These are phyloP conservation scores for Rana temporaria DNA, from an alignment of 2,113 vertebrate genomes.

Conservation along the genomic window DNA sequence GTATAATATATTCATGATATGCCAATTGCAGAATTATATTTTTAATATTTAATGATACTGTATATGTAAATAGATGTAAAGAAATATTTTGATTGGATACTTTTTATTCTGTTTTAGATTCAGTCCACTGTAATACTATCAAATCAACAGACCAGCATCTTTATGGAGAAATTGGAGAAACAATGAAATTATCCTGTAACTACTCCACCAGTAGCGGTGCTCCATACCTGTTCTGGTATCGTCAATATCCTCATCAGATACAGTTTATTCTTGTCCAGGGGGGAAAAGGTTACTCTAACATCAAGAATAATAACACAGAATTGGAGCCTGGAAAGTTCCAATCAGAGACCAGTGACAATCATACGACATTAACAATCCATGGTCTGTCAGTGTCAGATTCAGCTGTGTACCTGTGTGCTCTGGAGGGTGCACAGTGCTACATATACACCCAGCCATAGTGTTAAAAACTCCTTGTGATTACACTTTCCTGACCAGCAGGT, in stretches of 20 bases:
- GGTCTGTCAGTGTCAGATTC: neutral
- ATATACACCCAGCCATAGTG: neutral
- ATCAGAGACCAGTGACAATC: neutral
- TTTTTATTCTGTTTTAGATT: neutral
- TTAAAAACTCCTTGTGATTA: neutral
- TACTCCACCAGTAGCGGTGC: neutral
- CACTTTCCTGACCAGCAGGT: neutral
- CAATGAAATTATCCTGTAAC: neutral
- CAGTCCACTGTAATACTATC: neutral
- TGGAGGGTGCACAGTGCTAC: neutral
- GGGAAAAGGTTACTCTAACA: neutral
- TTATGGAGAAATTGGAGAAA: neutral
- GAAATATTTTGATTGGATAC: no score
- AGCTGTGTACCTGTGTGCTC: neutral
- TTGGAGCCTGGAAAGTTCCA: neutral
- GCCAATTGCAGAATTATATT: no score
- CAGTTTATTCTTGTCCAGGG: neutral
- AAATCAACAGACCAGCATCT: neutral
- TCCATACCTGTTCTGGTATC: constrained; percentile 1
- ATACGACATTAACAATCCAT: neutral
- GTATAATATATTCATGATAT: no score
- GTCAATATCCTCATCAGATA: neutral
- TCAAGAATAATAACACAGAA: neutral
- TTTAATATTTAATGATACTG: no score
- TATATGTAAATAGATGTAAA: no score